Conservation (phyloP, 2,113 vertebrate species). For the Psittacus erithacus region DNA sequence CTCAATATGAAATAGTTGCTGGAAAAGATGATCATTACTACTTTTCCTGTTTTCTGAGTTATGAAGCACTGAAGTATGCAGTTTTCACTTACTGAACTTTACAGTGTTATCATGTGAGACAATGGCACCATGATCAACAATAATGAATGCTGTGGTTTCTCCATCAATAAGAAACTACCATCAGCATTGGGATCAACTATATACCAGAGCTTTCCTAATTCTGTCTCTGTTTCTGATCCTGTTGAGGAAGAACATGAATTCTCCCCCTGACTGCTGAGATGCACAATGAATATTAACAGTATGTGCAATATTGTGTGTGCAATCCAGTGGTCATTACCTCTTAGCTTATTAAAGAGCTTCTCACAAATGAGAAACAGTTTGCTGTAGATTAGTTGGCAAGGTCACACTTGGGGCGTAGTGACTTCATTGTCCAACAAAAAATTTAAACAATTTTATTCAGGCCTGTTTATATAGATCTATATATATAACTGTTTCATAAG, state of each 20-base stretch:
- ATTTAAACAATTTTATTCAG: background rate
- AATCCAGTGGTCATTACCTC: background rate
- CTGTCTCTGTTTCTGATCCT: background rate
- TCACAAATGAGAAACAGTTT: background rate
- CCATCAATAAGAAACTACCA: background rate
- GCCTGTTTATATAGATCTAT: background rate
- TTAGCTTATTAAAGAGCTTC: background rate
- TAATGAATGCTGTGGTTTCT: background rate
- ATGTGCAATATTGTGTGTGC: background rate
- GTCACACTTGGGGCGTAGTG: background rate
- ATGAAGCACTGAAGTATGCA: background rate
- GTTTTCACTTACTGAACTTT: background rate
- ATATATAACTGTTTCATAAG: background rate
- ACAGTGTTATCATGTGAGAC: background rate
- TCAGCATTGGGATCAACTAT: background rate
- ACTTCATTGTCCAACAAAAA: background rate
- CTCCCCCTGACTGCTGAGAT: background rate
- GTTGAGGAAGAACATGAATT: background rate
- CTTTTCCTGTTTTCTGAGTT: background rate
- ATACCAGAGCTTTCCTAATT: background rate
- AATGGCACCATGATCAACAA: background rate
- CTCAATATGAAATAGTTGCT: background rate
- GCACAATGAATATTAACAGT: background rate
- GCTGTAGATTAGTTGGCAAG: background rate
- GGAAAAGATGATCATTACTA: background rate